Evolutionary conservation across 2,888 invertebrate genomes (phyloP).

Genomic region (Cistogaster globosa): DNA sequence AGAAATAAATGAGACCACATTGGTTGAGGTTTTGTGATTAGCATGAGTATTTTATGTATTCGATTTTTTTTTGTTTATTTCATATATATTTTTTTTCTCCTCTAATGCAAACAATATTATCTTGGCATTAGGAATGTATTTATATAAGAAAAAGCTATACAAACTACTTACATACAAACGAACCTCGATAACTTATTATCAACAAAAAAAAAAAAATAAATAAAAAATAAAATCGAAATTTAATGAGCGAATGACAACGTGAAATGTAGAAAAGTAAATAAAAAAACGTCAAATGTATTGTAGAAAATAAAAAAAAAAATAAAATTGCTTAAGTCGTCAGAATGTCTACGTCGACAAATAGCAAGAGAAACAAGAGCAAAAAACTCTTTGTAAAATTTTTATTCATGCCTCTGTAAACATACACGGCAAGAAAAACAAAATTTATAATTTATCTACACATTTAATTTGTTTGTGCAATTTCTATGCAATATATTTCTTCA

Average conservation of each 20-base stretch:
- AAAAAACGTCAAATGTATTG: not conserved
- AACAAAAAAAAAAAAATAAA: not conserved
- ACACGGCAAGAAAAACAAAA: not conserved
- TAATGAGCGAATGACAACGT: constrained; percentile 59
- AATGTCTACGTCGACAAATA: constrained; percentile 70
- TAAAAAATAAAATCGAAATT: constrained; percentile 18
- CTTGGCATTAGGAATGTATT: constrained; percentile 40
- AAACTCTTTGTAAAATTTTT: constrained; percentile 14
- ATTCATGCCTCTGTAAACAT: not conserved
- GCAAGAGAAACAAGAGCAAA: constrained; percentile 40
- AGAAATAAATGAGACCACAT: constrained; percentile 24
- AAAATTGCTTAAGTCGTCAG: constrained; percentile 72
- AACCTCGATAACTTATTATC: not conserved
- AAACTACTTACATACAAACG: constrained; percentile 16
- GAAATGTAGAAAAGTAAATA: constrained; percentile 35
- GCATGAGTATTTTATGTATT: constrained; percentile 52
- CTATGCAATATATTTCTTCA: too few species aligned
- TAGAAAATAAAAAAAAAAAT: constrained; percentile 29
- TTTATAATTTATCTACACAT: too few species aligned
- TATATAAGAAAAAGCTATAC: constrained; percentile 24
- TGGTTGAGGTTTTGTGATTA: constrained; percentile 55
- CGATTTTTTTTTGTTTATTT: constrained; percentile 14
- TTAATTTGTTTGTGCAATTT: too few species aligned
- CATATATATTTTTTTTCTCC: not conserved
- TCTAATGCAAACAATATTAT: constrained; percentile 47